These are phyloP conservation scores for Empidonax traillii DNA, from an alignment of 2,113 vertebrate genomes.

Conservation along the genomic window DNA sequence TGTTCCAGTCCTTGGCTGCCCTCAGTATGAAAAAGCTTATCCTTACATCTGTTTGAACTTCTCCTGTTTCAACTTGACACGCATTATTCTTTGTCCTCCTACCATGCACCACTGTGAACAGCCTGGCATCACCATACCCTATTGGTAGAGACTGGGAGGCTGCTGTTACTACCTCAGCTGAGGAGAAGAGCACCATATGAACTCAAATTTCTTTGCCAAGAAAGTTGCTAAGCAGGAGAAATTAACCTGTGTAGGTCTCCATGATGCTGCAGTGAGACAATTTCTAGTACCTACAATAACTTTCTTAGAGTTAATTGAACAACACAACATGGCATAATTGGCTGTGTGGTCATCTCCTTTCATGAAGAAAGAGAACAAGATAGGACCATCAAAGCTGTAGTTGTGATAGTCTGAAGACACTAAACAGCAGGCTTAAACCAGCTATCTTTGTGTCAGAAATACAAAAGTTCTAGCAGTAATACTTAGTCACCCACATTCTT, in stretches of 20 bases:
- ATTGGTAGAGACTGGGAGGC: neutral
- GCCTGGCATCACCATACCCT: neutral
- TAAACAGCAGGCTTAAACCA: neutral
- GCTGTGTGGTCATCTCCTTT: neutral
- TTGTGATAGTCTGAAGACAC: neutral
- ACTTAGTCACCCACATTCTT: neutral
- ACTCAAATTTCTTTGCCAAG: neutral
- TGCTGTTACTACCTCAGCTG: neutral
- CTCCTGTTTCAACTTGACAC: neutral
- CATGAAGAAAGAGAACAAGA: neutral
- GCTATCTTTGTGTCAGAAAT: neutral
- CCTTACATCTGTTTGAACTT: neutral
- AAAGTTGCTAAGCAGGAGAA: neutral
- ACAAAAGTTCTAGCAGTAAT: neutral
- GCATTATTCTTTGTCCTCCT: rapidly evolving
- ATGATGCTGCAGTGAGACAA: neutral
- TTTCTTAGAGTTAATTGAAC: neutral
- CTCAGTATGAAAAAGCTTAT: neutral
- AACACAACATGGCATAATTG: neutral
- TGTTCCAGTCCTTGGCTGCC: neutral
- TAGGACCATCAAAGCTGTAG: neutral
- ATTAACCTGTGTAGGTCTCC: neutral
- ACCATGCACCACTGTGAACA: rapidly evolving
- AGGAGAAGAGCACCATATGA: neutral
- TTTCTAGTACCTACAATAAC: neutral